Base-by-base conservation (phyloP, 1,140 invertebrate species). In the Protaetia brevitarsis region DNA sequence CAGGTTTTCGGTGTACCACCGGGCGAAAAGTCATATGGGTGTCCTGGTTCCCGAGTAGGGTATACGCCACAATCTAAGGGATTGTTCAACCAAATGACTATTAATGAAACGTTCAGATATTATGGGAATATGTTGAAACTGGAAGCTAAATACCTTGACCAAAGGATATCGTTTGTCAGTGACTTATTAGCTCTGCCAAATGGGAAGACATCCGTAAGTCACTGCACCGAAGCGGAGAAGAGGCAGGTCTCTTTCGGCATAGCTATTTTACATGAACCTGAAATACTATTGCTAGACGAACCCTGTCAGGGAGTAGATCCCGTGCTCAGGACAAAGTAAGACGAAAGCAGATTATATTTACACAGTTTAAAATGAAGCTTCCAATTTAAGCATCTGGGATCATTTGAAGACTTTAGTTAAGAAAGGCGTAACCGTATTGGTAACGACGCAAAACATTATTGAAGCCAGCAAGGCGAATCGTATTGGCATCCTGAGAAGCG, bases 401-500 rank as follows among this genome's bases (percentile, higher is more conserved):
- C 93, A 96, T 75, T 80, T 96, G 72, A 87, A 94, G 19, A 87
- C 89, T 73, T 89, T 96, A 68, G 91, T 92, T 69, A 87, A 87
- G 79, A 88, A 88, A 62, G 87, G 88, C 23, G 86, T 88, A 71
- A 96, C 94, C 4, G 91, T 97, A 66, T 94, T 97, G 69, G 93
- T 96, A 69, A 96, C 94, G 1, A 96, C 94, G 16, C 94, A 96
- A 83, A 96, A 96, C 73, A 95, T 96, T 67, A 93, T 96, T 79
- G 94, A 97, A 78, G 94, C 94, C 0, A 80, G 91, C 70, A 91
- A 95, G 81, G 93, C 93, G 31, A 87, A 94, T 77, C 88, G 88
- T 75, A 92, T 94, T n/a, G 66, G 66, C 3, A 28, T 67, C 3
- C 51, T 67, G n/a, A 26, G 66, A 10, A 37, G 27, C 10, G 66